Base-by-base conservation (phyloP, 2,797 vertebrate species). In the Sandelia bainsii region DNA sequence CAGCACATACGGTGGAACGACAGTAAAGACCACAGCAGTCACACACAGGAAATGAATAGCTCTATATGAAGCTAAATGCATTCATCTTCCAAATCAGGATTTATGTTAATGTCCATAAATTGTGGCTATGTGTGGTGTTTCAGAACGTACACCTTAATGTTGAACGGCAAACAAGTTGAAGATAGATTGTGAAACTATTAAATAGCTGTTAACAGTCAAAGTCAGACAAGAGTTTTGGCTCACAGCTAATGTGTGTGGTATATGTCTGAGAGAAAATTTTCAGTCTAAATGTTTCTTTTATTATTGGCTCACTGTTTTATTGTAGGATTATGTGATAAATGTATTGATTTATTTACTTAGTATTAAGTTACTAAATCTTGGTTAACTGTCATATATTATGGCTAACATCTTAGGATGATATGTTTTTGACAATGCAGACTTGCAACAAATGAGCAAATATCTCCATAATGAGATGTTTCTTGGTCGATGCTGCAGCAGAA, bases 51-150 rank as follows among this genome's bases (percentile, higher is more conserved):
- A 19, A 69, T 82, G 45, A 89, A 79, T 40, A 72, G 75, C 50
- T 87, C 85, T 5, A 69, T 75, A 52, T 89, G 44, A 87, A 69
- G 39, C 72, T 63, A 56, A 48, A 69, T 44, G 29, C n/a, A 7
- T 34, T 29, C 1, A 57, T 63, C 16, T 13, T 61, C 49, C 46
- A 1, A 57, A 34, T 59, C 25, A 49, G 22, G 32, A 25, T 56
- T 45, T 1, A 29, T 69, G 8, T 62, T 42, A 4, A 46, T 63
- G 22, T 61, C 10, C 32, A 34, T 19, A 37, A 17, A 44, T 53
- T 14, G 12, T 77, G 14, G 22, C 49, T n/a, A 69, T 51, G 22
- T 58, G 44, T 29, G 22, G 44, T 22, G 67, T 77, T 60, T 70
- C 37, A 66, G 8, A 60, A 37, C 59, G 7, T 22, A 27, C 8